Base-by-base conservation (phyloP, 92 coral and sea anemone genomes). In the Palythoa grandis region DNA sequence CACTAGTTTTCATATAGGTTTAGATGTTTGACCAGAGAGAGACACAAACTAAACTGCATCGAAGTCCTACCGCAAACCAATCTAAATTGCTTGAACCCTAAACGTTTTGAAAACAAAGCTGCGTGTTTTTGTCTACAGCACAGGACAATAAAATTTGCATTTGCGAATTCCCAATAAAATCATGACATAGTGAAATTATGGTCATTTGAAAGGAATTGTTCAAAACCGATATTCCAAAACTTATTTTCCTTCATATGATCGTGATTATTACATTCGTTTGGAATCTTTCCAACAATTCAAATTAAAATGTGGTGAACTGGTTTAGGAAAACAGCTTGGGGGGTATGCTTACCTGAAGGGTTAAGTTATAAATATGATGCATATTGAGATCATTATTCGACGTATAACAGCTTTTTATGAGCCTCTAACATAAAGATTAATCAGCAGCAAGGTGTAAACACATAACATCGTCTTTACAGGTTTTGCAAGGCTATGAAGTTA, bases 41-140 rank as follows among this genome's bases (percentile, higher is more conserved):
- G 29, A 39, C 47, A 39, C 47, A 38, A 76, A 76, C 24, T 29
- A 54, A 76, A 23, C 13, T 56, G 29, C 25, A 11, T 5, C 7
- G 5, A 23, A 17, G 25, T 63, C 20, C 24, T 12, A 25, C 82
- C 82, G 29, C 82, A 76, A 76, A 76, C 66, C 52, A 37, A 76
- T 54, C 10, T 7, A 76, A 76, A 76, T 54, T 76, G 48, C 1
- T 29, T 29, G 35, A 35, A 15, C 25, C 25, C 43, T 7, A 54
- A 76, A 13, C 24, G 65, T 72, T 76, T 52, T 76, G 80, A 52
- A 76, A 76, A 76, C 60, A 52, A 76, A 76, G n/a, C 63, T 74
- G 61, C 50, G 19, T 5, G 37, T 53, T 52, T 25, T 76, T 76
- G 11, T 23, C 22, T 11, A 13, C 13, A 76, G n/a, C 13, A 76